Base-by-base conservation (phyloP, 1,140 invertebrate genomes). In the Drosophila paulistorum region DNA sequence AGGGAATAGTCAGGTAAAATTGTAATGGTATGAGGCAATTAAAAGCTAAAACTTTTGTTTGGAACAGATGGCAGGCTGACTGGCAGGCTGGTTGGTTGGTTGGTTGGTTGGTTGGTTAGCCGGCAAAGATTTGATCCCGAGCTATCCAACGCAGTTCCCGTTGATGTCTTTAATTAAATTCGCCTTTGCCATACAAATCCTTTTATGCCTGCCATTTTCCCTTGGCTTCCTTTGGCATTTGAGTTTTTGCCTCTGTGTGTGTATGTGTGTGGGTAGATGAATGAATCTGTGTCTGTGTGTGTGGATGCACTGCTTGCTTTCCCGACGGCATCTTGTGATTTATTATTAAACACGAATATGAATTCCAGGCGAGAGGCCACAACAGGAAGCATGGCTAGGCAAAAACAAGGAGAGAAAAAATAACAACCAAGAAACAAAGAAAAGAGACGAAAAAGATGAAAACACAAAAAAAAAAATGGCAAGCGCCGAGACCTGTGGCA, bases 91-190 rank as follows among this genome's bases (percentile, higher is more conserved):
- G 0, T 23, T 73, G 42, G n/a, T 14, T 20, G 45, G 45, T 51
- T 51, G n/a, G 20, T 23, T 23, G 20, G 0, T 23, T 73, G 42
- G n/a, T 14, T 20, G 45, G 45, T 51, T 51, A 23, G 45, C 17
- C 57, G 35, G 64, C 57, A 20, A 17, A 74, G 51, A 77, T 65
- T 70, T 69, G 57, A 41, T 61, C 39, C 59, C 41, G 37, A 65
- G 70, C 48, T 51, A 64, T 42, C 69, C 48, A 71, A 41, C 13
- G 33, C 45, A 23, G 45, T 51, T 33, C 14, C 55, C n/a, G 74
- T 51, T 77, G 84, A 83, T 89, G 84, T 74, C 77, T 89, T 89
- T 89, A 89, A 89, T 89, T 89, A 89, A 89, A 89, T 89, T 89
- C 64, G 78, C 74, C 84, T 79, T 89, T 73, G 72, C 71, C 77